Base-by-base conservation (phyloP, 1,140 invertebrate genomes). In the Acyrthosiphon pisum region DNA sequence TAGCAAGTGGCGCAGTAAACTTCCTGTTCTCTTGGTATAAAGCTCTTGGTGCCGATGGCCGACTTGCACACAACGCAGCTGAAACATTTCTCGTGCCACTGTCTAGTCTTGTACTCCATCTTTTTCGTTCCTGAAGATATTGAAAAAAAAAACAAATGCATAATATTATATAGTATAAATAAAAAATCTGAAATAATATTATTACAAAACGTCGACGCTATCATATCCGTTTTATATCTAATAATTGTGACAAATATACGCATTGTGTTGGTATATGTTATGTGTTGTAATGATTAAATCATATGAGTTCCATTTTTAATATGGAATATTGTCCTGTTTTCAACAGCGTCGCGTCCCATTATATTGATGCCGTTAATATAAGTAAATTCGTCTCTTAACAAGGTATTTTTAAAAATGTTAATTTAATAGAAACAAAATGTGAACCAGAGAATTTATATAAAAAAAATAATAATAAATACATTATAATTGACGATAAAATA, bases 1-100 rank as follows among this genome's bases (percentile, higher is more conserved):
- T 99, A 99, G 95, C 99, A 99, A 94, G 97, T 97, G 93, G 99
- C 98, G 95, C 99, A 99, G 96, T 99, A 99, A 95, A 99, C 99
- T 95, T 99, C 98, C 95, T 99, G 98, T 95, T 99, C 99, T 90
- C 99, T 97, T 68, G 99, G 99, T 95, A 99, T 99, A 96, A 99
- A 99, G 95, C 98, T 99, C 96, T 99, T 99, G 95, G 99, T 99
- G 94, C 99, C 99, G 95, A 99, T 99, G 90, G 99, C 97, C 94
- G 97, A 98, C 96, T 99, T 99, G 96, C 99, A 99, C 30, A 99
- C 98, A 94, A 98, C 98, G 96, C 99, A 99, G 95, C 98, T 98
- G 97, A 99, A 99, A 95, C 99, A 99, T 95, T 99, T 99, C 96
- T 99, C 99, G 96, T 99, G 99, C 99, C 99, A 99, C 95, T 99